A percentile compares a stretch with the other conserved stretches of the same genome.
Evolutionary conservation across 2,113 vertebrate genomes (phyloP).

Genomic region (Tetraodon nigroviridis): DNA sequence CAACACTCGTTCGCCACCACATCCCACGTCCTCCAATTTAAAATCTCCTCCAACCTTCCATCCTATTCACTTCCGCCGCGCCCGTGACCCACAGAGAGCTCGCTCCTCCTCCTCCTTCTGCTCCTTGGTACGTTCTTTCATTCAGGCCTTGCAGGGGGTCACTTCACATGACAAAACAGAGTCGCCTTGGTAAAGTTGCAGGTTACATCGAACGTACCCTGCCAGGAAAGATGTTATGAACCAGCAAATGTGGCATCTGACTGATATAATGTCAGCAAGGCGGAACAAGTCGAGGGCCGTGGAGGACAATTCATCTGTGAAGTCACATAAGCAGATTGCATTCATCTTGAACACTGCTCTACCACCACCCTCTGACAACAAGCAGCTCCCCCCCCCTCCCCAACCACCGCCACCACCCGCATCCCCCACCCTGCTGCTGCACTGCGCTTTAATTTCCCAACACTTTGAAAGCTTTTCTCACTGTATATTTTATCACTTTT

Average conservation of each 20-base stretch:
- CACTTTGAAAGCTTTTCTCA: slow-evolving; percentile 81
- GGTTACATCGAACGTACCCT: not conserved
- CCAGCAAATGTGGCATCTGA: not conserved
- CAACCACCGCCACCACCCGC: slow-evolving; percentile 13
- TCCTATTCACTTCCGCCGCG: slow-evolving; percentile 22
- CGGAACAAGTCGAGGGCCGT: slow-evolving; percentile 30
- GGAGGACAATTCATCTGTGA: slow-evolving; percentile 49
- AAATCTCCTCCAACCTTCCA: slow-evolving; percentile 13
- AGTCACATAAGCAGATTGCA: slow-evolving; percentile 74
- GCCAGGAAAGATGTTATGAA: not conserved
- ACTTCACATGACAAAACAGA: not conserved
- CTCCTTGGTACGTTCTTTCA: not conserved
- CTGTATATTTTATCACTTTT: slow-evolving; percentile 86
- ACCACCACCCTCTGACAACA: slow-evolving; percentile 43
- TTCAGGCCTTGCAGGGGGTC: slow-evolving; percentile 1
- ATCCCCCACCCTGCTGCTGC: slow-evolving; percentile 67
- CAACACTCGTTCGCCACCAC: slow-evolving; percentile 33
- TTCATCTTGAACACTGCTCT: slow-evolving; percentile 63
- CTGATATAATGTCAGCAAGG: slow-evolving; percentile 6
- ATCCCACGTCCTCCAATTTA: slow-evolving; percentile 6
- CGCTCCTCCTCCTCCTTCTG: slow-evolving; percentile 2
- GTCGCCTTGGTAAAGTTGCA: not conserved
- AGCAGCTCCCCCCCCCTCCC: slow-evolving; percentile 12
- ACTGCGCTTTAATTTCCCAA: slow-evolving; percentile 75
- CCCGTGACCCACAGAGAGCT: slow-evolving; percentile 1